A percentile compares a stretch with the other conserved stretches of the same genome.
Conservation (phyloP, 2,888 invertebrate genomes). For the Nomada lathburiana region DNA sequence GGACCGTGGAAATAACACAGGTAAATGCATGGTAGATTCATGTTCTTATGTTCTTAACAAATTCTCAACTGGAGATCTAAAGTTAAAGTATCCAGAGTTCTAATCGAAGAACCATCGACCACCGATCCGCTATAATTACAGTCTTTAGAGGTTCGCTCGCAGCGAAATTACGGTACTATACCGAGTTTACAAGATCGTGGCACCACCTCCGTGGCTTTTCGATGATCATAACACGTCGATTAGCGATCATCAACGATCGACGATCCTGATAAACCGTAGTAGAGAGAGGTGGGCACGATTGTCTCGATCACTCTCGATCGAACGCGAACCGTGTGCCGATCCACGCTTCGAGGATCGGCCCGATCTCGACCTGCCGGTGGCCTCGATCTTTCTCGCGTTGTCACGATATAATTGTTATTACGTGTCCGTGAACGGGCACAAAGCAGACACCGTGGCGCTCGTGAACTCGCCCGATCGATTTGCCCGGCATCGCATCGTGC, state of each 20-base stretch:
- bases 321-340: conserved; percentile 14
- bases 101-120: not conserved
- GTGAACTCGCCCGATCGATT: conserved; percentile 55
- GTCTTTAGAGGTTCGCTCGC: conserved; percentile 11
- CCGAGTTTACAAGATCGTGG: conserved; percentile 29
- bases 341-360: conserved; percentile 5
- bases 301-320: conserved; percentile 14
- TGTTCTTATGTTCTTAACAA: not conserved
- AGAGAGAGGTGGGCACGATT: not conserved
- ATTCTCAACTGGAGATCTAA: not conserved
- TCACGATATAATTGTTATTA: conserved; percentile 58
- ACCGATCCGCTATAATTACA: conserved; percentile 2
- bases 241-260: conserved; percentile 39
- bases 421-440: conserved; percentile 45
- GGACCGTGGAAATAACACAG: no score
- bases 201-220: conserved; percentile 6
- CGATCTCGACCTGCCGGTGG: conserved; percentile 11
- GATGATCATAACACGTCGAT: conserved; percentile 35
- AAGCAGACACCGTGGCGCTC: conserved; percentile 59
- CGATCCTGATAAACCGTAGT: conserved; percentile 35
- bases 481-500: conserved; percentile 40
- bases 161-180: not conserved
- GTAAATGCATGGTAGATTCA: no score
- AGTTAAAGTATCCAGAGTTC: not conserved
- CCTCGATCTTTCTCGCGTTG: conserved; percentile 52